Conservation (phyloP, 2,113 vertebrate species). For the Prietella phreatophila region DNA sequence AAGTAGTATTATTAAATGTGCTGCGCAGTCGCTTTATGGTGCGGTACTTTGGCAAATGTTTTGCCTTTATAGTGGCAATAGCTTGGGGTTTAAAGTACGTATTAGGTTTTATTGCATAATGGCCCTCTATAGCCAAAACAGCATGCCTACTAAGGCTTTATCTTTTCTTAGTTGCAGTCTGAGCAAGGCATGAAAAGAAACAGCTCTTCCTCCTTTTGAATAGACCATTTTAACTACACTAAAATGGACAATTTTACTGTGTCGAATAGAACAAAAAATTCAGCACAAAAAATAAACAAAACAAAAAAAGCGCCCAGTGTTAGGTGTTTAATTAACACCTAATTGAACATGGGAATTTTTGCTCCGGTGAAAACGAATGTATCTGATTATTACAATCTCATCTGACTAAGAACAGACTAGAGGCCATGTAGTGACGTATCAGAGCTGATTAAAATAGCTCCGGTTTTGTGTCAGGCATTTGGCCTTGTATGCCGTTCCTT, state of each 20-base stretch:
- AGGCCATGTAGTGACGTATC: neutral
- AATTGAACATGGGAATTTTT: neutral
- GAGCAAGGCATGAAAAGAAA: neutral
- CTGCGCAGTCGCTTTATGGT: neutral
- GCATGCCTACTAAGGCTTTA: neutral
- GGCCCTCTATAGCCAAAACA: neutral
- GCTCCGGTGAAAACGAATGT: neutral
- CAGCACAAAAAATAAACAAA: neutral
- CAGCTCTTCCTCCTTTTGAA: neutral
- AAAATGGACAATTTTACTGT: neutral
- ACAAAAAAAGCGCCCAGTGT: neutral
- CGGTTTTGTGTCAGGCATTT: constrained; percentile 14
- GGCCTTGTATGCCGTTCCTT: neutral
- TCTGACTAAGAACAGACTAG: neutral
- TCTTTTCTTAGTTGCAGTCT: neutral
- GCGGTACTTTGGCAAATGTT: neutral
- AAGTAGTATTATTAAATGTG: constrained; percentile 1
- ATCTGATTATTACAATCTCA: neutral
- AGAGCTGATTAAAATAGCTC: constrained; percentile 8
- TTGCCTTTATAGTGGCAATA: constrained; percentile 21
- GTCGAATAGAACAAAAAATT: neutral
- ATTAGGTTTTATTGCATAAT: constrained; percentile 12
- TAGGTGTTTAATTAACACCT: constrained; percentile 15
- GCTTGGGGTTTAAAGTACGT: neutral
- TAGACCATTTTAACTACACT: neutral